Evolutionary conservation across 35 echinoderm and acorn worm genomes (phyloP), one percentile per base, ranked within the genome.

Genomic region (Lytechinus variegatus): DNA sequence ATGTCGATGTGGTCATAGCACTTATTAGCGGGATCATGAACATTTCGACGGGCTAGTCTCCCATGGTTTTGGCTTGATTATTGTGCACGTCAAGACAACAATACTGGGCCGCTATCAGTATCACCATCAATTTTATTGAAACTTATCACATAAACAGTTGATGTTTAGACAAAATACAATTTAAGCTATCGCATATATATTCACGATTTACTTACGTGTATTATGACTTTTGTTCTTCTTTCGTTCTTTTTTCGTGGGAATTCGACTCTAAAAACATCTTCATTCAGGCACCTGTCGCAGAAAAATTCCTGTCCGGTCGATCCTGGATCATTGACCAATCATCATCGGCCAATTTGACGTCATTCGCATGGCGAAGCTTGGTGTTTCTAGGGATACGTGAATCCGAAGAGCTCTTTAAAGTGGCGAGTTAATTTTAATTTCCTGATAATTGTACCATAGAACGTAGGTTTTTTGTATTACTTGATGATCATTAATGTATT

Each of bases 301-400:
- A 79, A 79, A 79, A 24, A 16, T 79, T 79, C 33, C 33, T 44
- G 33, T 2, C 33, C 33, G 33, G n/a, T n/a, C n/a, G n/a, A n/a
- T n/a, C n/a, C n/a, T n/a, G 33, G 33, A 0, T 44, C 33, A 79
- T 79, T 79, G 66, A 79, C 66, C 66, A 79, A 79, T 79, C 66
- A 79, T 16, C 66, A 79, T 6, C 19, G 19, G 66, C n/a, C 12
- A n/a, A 79, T 79, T 79, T n/a, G 66, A 79, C 66, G 66, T 79
- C 66, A 79, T 79, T 79, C 66, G 24, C n/a, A 79, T 24, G 66
- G 66, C 66, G 66, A 79, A 90, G 88, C 88, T 90, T 90, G 88
- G 88, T 90, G 88, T 90, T 90, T 90, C 88, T 90, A 90, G 52
- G 88, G 88, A 90, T 90, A 90, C 88, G 88, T 79, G 66, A 79